Evolutionary conservation across 1,140 invertebrate species (phyloP).

Genomic region (Antheraea mylitta): DNA sequence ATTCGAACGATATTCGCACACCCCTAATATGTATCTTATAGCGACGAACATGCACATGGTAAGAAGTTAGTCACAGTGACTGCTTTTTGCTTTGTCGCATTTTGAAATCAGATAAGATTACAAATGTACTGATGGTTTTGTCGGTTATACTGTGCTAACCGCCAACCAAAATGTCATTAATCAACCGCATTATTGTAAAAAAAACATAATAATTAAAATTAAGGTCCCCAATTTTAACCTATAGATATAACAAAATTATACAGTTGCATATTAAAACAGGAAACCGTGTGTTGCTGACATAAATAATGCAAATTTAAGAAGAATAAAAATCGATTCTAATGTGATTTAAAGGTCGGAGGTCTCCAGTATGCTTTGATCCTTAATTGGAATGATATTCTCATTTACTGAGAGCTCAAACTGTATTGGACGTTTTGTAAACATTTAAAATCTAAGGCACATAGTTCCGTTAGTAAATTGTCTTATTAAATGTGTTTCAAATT

Average conservation of each 20-base stretch:
- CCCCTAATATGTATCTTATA: too few relatives aligned
- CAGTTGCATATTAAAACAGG: background rate
- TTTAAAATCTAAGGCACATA: conserved; percentile 7
- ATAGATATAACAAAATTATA: background rate
- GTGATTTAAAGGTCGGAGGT: background rate
- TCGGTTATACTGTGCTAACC: too few relatives aligned
- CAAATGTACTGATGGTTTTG: too few relatives aligned
- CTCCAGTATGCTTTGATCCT: background rate
- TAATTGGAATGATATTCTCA: background rate
- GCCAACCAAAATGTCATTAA: too few relatives aligned
- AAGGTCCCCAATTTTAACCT: background rate
- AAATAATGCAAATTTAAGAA: conserved; percentile 10
- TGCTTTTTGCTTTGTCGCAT: too few relatives aligned
- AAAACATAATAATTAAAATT: background rate
- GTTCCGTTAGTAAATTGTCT: conserved; percentile 37
- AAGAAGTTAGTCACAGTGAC: too few relatives aligned
- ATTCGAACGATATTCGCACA: too few relatives aligned
- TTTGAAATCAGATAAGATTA: too few relatives aligned
- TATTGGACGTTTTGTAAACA: background rate
- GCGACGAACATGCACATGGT: too few relatives aligned
- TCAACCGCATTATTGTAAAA: too few relatives aligned
- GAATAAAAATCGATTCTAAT: conserved; percentile 4
- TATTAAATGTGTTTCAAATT: conserved; percentile 11
- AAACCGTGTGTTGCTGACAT: background rate
- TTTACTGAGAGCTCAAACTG: background rate